A percentile compares a stretch with the other conserved stretches of the same genome.
Evolutionary conservation across 2,888 invertebrate genomes (phyloP).

Genomic region (Ceriagrion tenellum): DNA sequence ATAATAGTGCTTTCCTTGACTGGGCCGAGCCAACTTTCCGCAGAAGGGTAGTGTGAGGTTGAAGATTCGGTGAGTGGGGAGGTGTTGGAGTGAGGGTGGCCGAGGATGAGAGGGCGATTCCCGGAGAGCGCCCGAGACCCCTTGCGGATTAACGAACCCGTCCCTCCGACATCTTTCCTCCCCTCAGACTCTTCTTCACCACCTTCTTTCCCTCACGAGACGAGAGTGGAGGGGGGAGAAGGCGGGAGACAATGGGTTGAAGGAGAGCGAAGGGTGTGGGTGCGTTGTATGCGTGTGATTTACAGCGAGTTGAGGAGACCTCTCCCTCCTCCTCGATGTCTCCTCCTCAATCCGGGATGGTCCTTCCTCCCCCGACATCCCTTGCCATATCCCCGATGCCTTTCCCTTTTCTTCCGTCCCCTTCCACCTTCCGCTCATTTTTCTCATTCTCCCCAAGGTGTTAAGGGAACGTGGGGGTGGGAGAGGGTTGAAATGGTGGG

Average conservation of each 20-base stretch:
- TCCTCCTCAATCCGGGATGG: too few species aligned
- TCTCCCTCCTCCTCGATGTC: too few species aligned
- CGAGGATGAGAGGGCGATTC: background rate
- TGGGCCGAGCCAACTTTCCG: background rate
- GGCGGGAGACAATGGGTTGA: background rate
- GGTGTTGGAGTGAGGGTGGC: too few species aligned
- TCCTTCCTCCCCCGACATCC: too few species aligned
- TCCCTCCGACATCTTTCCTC: background rate
- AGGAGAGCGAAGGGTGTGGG: background rate
- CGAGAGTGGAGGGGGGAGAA: background rate
- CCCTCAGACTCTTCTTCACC: background rate
- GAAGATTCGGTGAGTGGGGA: too few species aligned
- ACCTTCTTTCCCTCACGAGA: background rate
- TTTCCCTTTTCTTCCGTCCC: too few species aligned
- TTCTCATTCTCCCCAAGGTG: background rate
- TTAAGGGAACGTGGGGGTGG: background rate
- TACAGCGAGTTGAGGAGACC: too few species aligned
- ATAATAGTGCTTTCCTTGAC: background rate
- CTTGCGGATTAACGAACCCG: constrained; percentile 55
- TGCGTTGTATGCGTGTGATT: too few species aligned
- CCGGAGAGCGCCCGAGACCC: background rate
- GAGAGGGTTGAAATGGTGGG: background rate
- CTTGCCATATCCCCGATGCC: too few species aligned
- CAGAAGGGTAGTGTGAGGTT: too few species aligned
- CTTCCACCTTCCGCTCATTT: too few species aligned